Evolutionary conservation across 53 echinoderm and acorn worm species (phyloP).

Genomic region (Echinarachnius parma): DNA sequence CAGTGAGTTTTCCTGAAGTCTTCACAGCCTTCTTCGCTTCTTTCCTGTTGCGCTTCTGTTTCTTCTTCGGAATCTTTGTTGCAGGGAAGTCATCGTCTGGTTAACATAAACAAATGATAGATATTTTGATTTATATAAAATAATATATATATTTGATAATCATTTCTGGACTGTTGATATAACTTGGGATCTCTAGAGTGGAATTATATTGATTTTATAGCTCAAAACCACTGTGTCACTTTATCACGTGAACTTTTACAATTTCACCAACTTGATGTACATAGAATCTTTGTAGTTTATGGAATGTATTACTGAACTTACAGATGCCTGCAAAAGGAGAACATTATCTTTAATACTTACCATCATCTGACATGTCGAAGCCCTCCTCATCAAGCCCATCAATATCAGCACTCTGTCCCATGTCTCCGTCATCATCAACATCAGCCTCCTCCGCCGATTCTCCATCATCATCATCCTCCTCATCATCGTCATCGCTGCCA

Average conservation of each 20-base stretch:
- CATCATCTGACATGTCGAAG: constrained; percentile 70
- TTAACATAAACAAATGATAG: not conserved
- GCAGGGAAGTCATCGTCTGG: constrained; percentile 17
- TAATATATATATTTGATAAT: too few relatives aligned
- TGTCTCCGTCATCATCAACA: constrained; percentile 47
- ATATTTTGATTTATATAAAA: too few relatives aligned
- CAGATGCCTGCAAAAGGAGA: too few relatives aligned
- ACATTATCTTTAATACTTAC: too few relatives aligned
- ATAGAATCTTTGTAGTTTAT: too few relatives aligned
- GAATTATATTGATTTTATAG: too few relatives aligned
- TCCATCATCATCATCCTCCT: constrained; percentile 47
- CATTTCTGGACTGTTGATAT: too few relatives aligned
- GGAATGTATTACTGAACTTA: too few relatives aligned
- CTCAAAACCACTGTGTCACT: too few relatives aligned
- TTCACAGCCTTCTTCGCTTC: constrained; percentile 16
- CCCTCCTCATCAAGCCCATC: constrained; percentile 78
- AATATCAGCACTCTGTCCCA: constrained; percentile 52
- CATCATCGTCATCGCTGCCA: constrained; percentile 44
- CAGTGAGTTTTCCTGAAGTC: constrained; percentile 28
- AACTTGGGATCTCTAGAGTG: too few relatives aligned
- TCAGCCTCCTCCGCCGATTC: constrained; percentile 23
- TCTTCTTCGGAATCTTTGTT: constrained; percentile 45
- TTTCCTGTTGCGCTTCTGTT: constrained; percentile 33
- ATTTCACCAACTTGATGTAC: too few relatives aligned
- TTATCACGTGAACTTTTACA: too few relatives aligned